Evolutionary conservation across 1,140 invertebrate genomes (phyloP), one percentile per base, ranked within the genome.

Genomic region (Sweltsa coloradensis): DNA sequence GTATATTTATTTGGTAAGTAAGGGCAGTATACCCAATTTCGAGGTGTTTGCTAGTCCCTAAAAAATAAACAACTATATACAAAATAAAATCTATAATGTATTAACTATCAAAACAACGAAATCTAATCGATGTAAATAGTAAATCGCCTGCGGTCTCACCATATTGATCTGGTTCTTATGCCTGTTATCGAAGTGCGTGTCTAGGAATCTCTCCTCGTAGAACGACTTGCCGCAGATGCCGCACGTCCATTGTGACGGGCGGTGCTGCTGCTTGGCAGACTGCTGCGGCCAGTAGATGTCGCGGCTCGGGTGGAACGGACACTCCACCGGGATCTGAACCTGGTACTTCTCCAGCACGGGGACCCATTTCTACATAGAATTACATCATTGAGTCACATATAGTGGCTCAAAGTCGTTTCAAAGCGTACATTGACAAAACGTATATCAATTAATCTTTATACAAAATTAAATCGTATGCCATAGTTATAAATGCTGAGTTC

Each of bases 201-300:
- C 90, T 51, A 96, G 69, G 64, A 84, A 84, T 63, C 82, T 78
- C 62, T 94, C 89, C 57, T 87, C 82, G 62, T 86, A 83, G 64
- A 96, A 95, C 25, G 83, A 85, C 68, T 94, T 91, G 44, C 90
- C 90, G 69, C 92, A 95, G 48, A 89, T 77, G 27, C 84, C 79
- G 62, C 92, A 96, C 1, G 82, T 85, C 89, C 89, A 94, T 61
- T 88, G 85, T 7, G 83, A 87, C 2, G 84, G 77, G 45, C 85
- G 73, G 66, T 85, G 79, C 57, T 87, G 81, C 52, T 81, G 72
- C 67, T 91, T 87, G 53, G 85, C 76, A 23, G 75, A 70, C 64
- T 93, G 85, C 57, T 92, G 85, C 1, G 83, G 79, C 36, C 79
- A 77, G 65, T 89, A 92, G 24, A 91, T 83, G 65, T 95, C 90